Percentiles rank a stretch among this genome's conserved stretches.
Evolutionary conservation across 2,888 invertebrate species (phyloP).

Genomic region (Heliconius cydno): DNA sequence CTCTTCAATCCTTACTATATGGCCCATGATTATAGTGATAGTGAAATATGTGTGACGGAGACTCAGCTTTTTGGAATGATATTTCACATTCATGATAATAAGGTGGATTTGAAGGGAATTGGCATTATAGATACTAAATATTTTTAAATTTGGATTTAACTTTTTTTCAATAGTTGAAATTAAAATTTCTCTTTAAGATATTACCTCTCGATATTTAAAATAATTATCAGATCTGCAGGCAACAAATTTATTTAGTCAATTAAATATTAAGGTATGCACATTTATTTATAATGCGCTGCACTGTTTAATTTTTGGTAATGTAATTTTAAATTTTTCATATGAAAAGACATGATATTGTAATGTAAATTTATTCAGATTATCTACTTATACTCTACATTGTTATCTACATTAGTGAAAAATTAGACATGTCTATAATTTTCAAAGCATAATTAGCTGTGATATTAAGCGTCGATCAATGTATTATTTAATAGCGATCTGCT

Average conservation of each 20-base stretch:
- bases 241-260: constrained; percentile 85
- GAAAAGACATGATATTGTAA: constrained; percentile 84
- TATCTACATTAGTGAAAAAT: constrained; percentile 84
- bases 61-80: constrained; percentile 80
- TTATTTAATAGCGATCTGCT: constrained; percentile 82
- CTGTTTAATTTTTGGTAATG: constrained; percentile 83
- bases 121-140: constrained; percentile 80
- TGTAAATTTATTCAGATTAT: constrained; percentile 84
- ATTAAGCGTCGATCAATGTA: constrained; percentile 82
- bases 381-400: constrained; percentile 84
- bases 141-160: constrained; percentile 82
- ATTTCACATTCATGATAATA: constrained; percentile 80
- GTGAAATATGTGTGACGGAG: constrained; percentile 83
- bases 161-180: constrained; percentile 83
- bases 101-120: constrained; percentile 83
- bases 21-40: constrained; percentile 77
- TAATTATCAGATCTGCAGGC: constrained; percentile 83
- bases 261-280: constrained; percentile 84
- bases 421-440: constrained; percentile 84
- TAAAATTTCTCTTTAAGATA: constrained; percentile 83
- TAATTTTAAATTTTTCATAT: constrained; percentile 82
- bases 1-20: constrained; percentile 80
- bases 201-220: constrained; percentile 84
- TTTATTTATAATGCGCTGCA: constrained; percentile 85
- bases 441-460: constrained; percentile 84